Conservation (phyloP, 1,140 invertebrate species). For the Temnothorax nylanderi region DNA sequence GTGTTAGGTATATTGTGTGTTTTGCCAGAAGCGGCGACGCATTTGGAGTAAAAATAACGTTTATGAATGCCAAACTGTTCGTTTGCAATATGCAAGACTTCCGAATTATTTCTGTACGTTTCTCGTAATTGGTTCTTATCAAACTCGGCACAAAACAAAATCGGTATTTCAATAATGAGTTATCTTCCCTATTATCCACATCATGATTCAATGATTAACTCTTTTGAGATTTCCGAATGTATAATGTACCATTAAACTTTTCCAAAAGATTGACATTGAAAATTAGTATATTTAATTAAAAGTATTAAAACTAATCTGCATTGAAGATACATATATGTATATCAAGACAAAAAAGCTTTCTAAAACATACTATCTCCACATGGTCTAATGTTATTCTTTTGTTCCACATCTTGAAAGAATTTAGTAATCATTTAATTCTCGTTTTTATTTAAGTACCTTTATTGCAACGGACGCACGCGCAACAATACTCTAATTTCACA, state of each 20-base stretch:
- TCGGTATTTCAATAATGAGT: neutral
- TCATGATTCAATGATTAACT: neutral
- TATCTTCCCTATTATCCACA: neutral
- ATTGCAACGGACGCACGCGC: neutral
- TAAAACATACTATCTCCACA: neutral
- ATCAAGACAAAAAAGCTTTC: neutral
- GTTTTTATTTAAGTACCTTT: neutral
- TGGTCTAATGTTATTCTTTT: neutral
- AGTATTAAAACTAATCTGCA: neutral
- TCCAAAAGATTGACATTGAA: neutral
- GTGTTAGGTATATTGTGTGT: neutral
- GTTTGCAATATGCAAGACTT: neutral
- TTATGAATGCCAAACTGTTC: neutral
- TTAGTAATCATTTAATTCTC: neutral
- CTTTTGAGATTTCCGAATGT: neutral
- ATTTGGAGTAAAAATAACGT: conserved; percentile 23
- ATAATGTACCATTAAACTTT: neutral
- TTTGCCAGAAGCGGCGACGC: neutral
- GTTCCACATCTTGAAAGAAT: neutral
- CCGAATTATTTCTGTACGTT: neutral
- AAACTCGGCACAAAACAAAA: neutral
- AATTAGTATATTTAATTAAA: conserved; percentile 4
- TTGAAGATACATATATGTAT: neutral
- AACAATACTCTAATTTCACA: neutral
- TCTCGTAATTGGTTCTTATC: neutral